Conservation (phyloP, 2,888 invertebrate species). For the Spodoptera exigua region DNA sequence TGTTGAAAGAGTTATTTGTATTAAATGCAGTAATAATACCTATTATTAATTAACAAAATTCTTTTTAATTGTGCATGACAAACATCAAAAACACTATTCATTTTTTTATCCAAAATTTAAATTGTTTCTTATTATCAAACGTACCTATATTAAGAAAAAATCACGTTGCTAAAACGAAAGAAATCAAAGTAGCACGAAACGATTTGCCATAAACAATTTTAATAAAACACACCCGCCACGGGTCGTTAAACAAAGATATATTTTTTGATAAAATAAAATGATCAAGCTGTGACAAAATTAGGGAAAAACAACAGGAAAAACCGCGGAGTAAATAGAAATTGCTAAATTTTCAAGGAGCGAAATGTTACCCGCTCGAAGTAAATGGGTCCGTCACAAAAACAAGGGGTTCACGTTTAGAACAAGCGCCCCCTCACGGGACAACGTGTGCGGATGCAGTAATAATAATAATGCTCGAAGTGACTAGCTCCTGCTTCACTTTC, state of each 20-base stretch:
- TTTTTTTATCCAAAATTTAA: too few relatives aligned
- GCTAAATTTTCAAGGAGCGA: conserved; percentile 42
- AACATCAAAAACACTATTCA: too few relatives aligned
- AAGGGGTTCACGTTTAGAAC: conserved; percentile 40
- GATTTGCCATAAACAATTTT: conserved; percentile 35
- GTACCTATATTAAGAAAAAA: background rate
- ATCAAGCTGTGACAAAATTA: conserved; percentile 51
- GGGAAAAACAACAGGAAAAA: conserved; percentile 53
- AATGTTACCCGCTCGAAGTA: conserved; percentile 32
- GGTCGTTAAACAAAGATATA: conserved; percentile 48
- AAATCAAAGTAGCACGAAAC: conserved; percentile 23
- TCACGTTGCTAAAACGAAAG: conserved; percentile 13
- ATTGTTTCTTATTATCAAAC: conserved; percentile 15
- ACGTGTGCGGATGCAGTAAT: conserved; percentile 45
- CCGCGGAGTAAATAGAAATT: conserved; percentile 47
- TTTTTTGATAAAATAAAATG: conserved; percentile 37
- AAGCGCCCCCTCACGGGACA: conserved; percentile 33
- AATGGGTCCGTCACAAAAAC: conserved; percentile 44
- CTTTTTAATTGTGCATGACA: too few relatives aligned
- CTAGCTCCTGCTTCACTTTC: conserved; percentile 35
- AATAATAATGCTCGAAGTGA: conserved; percentile 48
- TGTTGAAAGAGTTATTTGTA: background rate
- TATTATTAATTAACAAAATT: too few relatives aligned
- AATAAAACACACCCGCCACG: conserved; percentile 51
- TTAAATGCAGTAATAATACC: background rate